Conservation (phyloP, 2,113 vertebrate genomes). For the Atrichornis clamosus region DNA sequence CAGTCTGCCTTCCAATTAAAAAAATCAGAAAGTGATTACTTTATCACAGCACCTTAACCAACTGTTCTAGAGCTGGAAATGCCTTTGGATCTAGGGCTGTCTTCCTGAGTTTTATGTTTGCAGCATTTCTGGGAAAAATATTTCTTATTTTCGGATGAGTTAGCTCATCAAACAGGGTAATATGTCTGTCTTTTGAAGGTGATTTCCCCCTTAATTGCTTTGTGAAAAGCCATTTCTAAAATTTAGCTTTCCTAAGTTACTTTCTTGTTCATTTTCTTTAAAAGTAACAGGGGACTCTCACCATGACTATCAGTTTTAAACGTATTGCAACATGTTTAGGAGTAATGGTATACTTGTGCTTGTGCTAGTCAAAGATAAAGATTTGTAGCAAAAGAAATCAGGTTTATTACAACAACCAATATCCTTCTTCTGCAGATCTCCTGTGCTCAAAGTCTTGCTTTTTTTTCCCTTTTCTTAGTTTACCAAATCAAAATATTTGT, state of each 20-base stretch:
- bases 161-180: background rate
- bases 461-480: background rate
- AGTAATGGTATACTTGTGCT: background rate
- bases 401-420: background rate
- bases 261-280: background rate
- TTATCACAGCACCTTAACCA: fast-evolving
- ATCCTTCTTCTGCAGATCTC: background rate
- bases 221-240: background rate
- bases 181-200: background rate
- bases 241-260: background rate
- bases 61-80: background rate
- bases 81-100: background rate
- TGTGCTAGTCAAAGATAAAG: background rate
- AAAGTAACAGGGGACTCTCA: background rate
- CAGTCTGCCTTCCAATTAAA: background rate
- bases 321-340: background rate
- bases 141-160: background rate
- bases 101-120: background rate
- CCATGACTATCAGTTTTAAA: background rate
- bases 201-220: background rate
- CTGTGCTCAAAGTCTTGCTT: background rate
- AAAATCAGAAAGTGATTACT: background rate
- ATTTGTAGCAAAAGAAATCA: background rate
- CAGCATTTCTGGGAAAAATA: background rate
- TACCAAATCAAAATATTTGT: background rate